A percentile compares a stretch with the other conserved stretches of the same genome.
phyloP scores from a whole-genome alignment of 2,888 invertebrate genomes.

The Zootermopsis nevadensis region DNA sequence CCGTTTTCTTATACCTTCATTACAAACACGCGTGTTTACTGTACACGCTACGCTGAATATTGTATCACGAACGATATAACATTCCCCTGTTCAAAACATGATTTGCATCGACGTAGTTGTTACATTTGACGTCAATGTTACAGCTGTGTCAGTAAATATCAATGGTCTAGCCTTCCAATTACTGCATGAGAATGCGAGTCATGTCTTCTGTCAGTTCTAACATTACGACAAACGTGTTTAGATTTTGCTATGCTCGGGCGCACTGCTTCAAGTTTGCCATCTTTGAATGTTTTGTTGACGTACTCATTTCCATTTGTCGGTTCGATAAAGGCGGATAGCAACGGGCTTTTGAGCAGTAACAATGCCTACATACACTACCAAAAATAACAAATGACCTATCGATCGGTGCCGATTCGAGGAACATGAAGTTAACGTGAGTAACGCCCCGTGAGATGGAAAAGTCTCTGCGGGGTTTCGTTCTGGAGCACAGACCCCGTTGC shows the following conservation, averaged over 20 bases:
- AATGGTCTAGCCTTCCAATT: conserved; percentile 13
- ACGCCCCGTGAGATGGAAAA: conserved; percentile 32
- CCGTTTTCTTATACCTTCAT: too few species aligned
- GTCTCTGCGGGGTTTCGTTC: conserved; percentile 11
- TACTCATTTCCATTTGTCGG: not conserved
- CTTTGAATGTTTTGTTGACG: conserved; percentile 33
- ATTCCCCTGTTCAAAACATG: not conserved
- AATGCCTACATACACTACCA: not conserved
- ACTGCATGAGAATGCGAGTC: not conserved
- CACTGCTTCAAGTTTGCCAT: not conserved
- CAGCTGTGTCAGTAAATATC: conserved; percentile 3
- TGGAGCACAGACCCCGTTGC: not conserved
- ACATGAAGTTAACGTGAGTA: conserved; percentile 33
- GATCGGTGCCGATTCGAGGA: conserved; percentile 30
- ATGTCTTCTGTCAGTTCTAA: conserved; percentile 15
- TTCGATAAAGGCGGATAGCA: not conserved
- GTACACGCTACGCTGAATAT: too few species aligned
- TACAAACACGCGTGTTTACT: too few species aligned
- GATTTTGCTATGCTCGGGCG: not conserved
- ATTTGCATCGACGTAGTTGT: not conserved
- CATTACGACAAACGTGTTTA: conserved; percentile 24
- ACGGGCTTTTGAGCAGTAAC: not conserved
- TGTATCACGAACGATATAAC: not conserved
- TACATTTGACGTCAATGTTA: not conserved
- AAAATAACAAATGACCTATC: conserved; percentile 32